phyloP scores from a whole-genome alignment of 2,888 invertebrate genomes.

The Chorisops tibialis region DNA sequence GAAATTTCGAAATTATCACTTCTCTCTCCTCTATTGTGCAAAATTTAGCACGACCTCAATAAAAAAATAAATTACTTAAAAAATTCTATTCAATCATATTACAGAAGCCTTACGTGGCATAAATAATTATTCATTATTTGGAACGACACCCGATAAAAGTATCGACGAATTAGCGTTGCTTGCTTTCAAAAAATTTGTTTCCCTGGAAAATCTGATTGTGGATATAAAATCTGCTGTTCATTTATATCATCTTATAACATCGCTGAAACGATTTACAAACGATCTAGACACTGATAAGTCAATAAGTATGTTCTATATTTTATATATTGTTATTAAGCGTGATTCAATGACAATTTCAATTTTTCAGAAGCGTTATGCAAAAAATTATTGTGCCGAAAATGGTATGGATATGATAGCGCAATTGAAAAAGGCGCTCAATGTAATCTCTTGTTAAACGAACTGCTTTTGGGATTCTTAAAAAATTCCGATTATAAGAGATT shows the following conservation, averaged over 20 bases:
- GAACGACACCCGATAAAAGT: slow-evolving; percentile 29
- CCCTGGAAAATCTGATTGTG: slow-evolving; percentile 41
- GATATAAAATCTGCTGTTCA: slow-evolving; percentile 47
- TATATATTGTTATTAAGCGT: neutral
- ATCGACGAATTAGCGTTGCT: slow-evolving; percentile 36
- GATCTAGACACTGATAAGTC: slow-evolving; percentile 36
- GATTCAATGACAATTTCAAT: neutral
- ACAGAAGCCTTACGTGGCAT: slow-evolving; percentile 40
- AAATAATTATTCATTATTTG: slow-evolving; percentile 26
- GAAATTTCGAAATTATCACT: too few species aligned
- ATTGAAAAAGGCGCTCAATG: slow-evolving; percentile 63
- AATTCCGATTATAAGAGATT: slow-evolving; percentile 60
- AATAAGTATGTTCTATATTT: slow-evolving; percentile 40
- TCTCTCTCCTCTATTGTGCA: too few species aligned
- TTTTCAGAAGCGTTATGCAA: slow-evolving; percentile 52
- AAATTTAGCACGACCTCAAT: too few species aligned
- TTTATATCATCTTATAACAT: slow-evolving; percentile 42
- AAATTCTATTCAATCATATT: neutral
- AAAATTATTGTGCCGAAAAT: slow-evolving; percentile 62
- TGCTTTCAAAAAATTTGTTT: slow-evolving; percentile 40
- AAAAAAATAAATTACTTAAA: neutral
- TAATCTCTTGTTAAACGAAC: slow-evolving; percentile 62
- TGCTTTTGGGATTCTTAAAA: slow-evolving; percentile 63
- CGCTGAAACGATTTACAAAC: slow-evolving; percentile 40
- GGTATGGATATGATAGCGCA: slow-evolving; percentile 64